Conservation (phyloP, 1,140 invertebrate species). For the Drosophila parvula region DNA sequence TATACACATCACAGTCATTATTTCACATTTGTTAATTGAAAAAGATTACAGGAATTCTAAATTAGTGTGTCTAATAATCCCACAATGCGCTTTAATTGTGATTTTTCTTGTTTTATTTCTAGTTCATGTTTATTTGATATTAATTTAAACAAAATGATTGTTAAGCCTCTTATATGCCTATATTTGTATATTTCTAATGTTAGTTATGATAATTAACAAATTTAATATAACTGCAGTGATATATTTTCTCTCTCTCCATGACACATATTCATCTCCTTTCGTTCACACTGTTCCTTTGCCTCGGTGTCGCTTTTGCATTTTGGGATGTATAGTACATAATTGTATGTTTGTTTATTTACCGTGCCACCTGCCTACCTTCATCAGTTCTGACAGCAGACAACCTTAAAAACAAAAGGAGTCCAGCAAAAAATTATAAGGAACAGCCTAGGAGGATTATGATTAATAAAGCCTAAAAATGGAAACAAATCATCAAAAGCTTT, state of each 20-base stretch:
- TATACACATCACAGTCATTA: no score
- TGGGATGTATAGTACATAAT: slow-evolving; percentile 62
- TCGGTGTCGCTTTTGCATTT: slow-evolving; percentile 15
- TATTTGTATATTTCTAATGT: not conserved
- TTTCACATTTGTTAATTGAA: no score
- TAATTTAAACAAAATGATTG: no score
- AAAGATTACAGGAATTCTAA: no score
- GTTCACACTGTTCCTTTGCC: slow-evolving; percentile 3
- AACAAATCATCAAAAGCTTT: not conserved
- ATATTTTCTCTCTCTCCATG: slow-evolving; percentile 4
- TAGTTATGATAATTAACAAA: not conserved
- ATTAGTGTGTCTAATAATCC: no score
- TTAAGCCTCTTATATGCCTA: no score
- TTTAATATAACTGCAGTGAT: not conserved
- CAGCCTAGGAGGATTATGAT: not conserved
- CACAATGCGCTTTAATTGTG: no score
- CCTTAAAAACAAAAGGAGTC: not conserved
- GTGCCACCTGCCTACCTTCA: slow-evolving; percentile 62
- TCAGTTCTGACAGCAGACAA: not conserved
- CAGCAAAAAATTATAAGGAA: not conserved
- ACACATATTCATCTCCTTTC: slow-evolving; percentile 3
- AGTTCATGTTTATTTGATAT: no score
- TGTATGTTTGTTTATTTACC: slow-evolving; percentile 75
- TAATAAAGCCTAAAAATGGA: not conserved
- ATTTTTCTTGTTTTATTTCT: no score